A percentile compares a stretch with the other conserved stretches of the same genome.
Evolutionary conservation across 92 coral and sea anemone genomes (phyloP).

Genomic region (Epizoanthus scotinus): DNA sequence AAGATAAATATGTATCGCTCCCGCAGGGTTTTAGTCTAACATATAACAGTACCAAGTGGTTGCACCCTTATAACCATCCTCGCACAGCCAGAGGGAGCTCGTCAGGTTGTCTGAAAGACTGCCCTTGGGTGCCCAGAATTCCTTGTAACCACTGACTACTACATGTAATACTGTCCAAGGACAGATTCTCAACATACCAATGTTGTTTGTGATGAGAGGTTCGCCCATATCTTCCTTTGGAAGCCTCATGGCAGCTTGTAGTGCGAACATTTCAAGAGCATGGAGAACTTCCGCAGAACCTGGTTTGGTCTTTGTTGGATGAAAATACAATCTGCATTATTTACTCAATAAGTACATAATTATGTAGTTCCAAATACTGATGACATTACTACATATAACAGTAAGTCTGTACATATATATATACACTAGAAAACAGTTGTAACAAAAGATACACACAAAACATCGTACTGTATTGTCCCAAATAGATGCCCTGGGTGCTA

Average conservation of each 20-base stretch:
- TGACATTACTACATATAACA: neutral
- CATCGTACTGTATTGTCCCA: neutral
- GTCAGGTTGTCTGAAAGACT: too few species aligned
- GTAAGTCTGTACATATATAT: too few species aligned
- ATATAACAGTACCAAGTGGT: too few species aligned
- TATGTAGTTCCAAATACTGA: neutral
- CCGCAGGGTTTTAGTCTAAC: too few species aligned
- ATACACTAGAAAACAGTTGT: too few species aligned
- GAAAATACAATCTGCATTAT: neutral
- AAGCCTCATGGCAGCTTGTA: conserved; percentile 86
- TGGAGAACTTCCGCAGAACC: conserved; percentile 95
- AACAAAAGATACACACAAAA: neutral
- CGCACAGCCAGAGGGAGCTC: too few species aligned
- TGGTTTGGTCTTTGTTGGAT: conserved; percentile 54
- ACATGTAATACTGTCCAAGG: too few species aligned
- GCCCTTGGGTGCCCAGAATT: too few species aligned
- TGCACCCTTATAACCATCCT: too few species aligned
- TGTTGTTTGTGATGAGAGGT: conserved; percentile 84
- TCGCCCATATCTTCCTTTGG: conserved; percentile 74
- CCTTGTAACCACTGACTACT: too few species aligned
- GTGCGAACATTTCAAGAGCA: conserved; percentile 88
- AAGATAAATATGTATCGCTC: too few species aligned
- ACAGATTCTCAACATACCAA: conserved; percentile 55
- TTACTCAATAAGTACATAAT: neutral
- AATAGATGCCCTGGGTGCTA: too few species aligned